These are phyloP conservation scores for Tachina fera DNA, from an alignment of 2,888 invertebrate species.

Conservation along the genomic window DNA sequence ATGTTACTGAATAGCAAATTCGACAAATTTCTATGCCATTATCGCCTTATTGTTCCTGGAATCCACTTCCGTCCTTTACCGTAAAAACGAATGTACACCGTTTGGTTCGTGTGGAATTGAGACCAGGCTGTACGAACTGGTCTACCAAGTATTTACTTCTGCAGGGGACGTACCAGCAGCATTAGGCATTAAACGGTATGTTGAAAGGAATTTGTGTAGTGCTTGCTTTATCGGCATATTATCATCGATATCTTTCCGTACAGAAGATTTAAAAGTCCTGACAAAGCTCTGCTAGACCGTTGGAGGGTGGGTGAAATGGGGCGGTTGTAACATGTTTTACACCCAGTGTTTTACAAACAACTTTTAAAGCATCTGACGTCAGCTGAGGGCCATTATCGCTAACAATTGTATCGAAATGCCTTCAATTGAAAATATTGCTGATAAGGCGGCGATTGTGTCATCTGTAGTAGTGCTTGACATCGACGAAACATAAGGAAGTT, in stretches of 20 bases:
- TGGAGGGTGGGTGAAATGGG: neutral
- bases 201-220: slow-evolving; percentile 51
- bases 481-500: slow-evolving; percentile 1
- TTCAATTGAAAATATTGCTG: neutral
- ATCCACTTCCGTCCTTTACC: too few relatives aligned
- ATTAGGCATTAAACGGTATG: slow-evolving; percentile 62
- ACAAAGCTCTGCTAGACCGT: neutral
- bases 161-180: slow-evolving; percentile 61
- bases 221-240: slow-evolving; percentile 41
- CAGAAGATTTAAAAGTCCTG: neutral
- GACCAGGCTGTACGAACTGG: slow-evolving; percentile 44
- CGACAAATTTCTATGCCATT: too few relatives aligned
- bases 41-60: too few relatives aligned
- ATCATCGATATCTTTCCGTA: slow-evolving; percentile 41
- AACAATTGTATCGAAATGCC: neutral
- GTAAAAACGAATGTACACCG: too few relatives aligned
- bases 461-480: slow-evolving; percentile 33
- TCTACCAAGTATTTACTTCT: slow-evolving; percentile 46
- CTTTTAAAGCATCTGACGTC: neutral
- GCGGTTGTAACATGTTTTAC: slow-evolving; percentile 2
- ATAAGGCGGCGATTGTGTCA: neutral
- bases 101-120: too few relatives aligned
- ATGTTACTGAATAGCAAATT: too few relatives aligned
- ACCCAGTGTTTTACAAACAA: neutral
- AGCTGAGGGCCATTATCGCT: slow-evolving; percentile 4